These are phyloP conservation scores for Diadumene lineata DNA, from an alignment of 92 coral and sea anemone species.

Conservation along the genomic window DNA sequence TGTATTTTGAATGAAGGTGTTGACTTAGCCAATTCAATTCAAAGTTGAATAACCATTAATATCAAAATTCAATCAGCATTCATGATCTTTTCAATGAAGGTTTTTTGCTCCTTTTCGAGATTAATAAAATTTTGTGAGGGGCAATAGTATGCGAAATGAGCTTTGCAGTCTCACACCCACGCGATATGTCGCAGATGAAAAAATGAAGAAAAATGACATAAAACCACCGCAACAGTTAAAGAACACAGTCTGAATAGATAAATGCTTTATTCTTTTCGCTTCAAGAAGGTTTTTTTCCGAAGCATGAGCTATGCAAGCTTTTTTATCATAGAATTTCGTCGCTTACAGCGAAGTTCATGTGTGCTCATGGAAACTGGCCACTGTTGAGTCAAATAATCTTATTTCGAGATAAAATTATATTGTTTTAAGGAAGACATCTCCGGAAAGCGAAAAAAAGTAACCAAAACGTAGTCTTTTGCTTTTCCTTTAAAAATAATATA, in stretches of 20 bases:
- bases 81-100: too few relatives aligned
- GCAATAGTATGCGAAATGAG: not conserved
- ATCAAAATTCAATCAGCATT: too few relatives aligned
- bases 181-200: conserved; percentile 13
- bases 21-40: not conserved
- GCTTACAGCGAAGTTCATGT: not conserved
- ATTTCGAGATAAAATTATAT: not conserved
- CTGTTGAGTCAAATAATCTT: too few relatives aligned
- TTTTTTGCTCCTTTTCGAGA: too few relatives aligned
- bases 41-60: not conserved
- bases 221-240: conserved; percentile 6
- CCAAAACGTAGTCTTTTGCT: not conserved
- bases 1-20: not conserved
- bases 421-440: not conserved
- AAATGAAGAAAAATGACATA: not conserved
- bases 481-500: not conserved
- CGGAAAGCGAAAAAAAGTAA: not conserved
- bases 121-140: too few relatives aligned
- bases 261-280: not conserved
- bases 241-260: not conserved
- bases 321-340: not conserved
- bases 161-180: conserved; percentile 21
- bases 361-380: too few relatives aligned
- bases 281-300: not conserved
- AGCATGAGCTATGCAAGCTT: too few relatives aligned